Conservation (phyloP, 2,797 vertebrate genomes). For the Squalus acanthias region DNA sequence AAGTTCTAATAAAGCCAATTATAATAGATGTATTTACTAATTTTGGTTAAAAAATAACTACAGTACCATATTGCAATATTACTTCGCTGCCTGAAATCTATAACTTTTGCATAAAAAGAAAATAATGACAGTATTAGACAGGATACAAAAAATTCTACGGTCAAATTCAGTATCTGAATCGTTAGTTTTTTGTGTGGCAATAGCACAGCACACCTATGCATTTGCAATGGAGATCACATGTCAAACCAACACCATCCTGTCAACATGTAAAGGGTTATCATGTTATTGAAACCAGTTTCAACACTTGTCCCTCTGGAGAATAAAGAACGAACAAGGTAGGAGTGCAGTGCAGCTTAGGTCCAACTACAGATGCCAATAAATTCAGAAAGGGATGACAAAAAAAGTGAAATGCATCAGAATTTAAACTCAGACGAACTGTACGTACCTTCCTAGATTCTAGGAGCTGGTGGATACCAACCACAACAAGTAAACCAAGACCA, state of each 20-base stretch:
- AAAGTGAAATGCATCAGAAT: not conserved
- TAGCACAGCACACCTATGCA: too few species aligned
- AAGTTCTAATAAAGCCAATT: not conserved
- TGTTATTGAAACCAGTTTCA: not conserved
- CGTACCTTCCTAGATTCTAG: constrained; percentile 91
- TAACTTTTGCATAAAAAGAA: not conserved
- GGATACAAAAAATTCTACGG: not conserved
- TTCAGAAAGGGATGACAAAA: not conserved
- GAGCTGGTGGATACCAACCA: constrained; percentile 89
- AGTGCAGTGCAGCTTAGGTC: not conserved
- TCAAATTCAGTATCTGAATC: not conserved
- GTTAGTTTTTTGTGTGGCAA: not conserved
- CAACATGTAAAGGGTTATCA: not conserved
- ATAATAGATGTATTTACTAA: not conserved
- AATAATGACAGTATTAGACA: not conserved
- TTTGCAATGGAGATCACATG: not conserved
- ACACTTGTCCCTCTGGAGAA: not conserved
- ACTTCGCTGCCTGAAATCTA: not conserved
- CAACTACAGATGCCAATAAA: not conserved
- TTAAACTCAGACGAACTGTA: not conserved
- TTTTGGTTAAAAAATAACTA: not conserved
- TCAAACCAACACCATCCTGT: not conserved
- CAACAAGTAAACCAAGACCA: constrained; percentile 81
- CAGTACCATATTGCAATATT: not conserved
- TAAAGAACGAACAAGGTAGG: not conserved